Percentiles rank a stretch among this genome's conserved stretches.
These are phyloP conservation scores for Synergus gifuensis DNA, from an alignment of 2,888 invertebrate genomes.

Conservation along the genomic window DNA sequence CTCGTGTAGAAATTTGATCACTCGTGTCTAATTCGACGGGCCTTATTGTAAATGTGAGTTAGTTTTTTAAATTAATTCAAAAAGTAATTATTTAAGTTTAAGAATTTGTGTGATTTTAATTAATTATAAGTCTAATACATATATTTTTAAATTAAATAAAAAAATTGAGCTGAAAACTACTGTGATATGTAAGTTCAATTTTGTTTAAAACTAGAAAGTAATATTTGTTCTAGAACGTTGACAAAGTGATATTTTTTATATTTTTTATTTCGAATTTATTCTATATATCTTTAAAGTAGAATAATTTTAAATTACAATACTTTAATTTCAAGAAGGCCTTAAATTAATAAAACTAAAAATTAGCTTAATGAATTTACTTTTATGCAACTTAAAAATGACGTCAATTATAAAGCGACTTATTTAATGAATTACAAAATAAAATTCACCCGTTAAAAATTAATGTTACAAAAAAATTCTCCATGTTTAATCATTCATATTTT, in stretches of 20 bases:
- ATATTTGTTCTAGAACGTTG: not conserved
- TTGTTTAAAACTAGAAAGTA: not conserved
- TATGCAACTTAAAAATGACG: too few relatives aligned
- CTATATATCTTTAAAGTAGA: too few relatives aligned
- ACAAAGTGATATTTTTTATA: not conserved
- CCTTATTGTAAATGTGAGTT: conserved; percentile 3
- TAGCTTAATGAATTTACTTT: too few relatives aligned
- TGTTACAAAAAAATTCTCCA: not conserved
- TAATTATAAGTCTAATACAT: not conserved
- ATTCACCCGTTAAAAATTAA: too few relatives aligned
- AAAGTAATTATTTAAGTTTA: not conserved
- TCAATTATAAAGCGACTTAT: too few relatives aligned
- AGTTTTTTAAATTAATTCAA: not conserved
- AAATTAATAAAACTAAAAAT: too few relatives aligned
- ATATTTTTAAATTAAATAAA: not conserved
- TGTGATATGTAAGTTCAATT: not conserved
- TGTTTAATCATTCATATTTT: not conserved
- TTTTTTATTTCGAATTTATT: too few relatives aligned
- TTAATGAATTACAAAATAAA: too few relatives aligned
- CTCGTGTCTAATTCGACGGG: not conserved
- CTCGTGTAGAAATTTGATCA: not conserved
- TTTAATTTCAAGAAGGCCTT: too few relatives aligned
- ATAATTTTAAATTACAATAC: too few relatives aligned
- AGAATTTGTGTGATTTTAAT: not conserved
- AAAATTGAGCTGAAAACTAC: not conserved